Conservation (phyloP, 2,888 invertebrate genomes). For the Selenia dentaria region DNA sequence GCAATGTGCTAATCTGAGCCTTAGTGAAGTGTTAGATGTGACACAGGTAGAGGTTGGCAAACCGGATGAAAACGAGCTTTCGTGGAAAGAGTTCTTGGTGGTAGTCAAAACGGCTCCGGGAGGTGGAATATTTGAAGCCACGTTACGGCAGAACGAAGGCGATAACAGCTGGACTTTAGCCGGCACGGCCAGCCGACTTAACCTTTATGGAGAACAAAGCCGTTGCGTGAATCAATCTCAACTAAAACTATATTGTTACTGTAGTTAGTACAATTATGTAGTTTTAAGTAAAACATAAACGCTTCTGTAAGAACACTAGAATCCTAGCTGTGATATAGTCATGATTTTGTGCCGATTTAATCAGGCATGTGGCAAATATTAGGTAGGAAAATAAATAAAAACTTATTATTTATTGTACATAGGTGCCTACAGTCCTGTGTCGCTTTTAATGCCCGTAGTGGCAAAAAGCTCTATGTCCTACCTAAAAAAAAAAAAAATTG, state of each 20-base stretch:
- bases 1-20: slow-evolving; percentile 87
- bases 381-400: no score
- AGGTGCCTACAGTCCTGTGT: no score
- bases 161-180: slow-evolving; percentile 72
- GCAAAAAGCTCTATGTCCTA: no score
- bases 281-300: background rate
- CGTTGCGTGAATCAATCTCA: slow-evolving; percentile 89
- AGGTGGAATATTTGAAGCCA: slow-evolving; percentile 91
- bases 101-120: slow-evolving; percentile 88
- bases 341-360: background rate
- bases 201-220: slow-evolving; percentile 92
- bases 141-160: slow-evolving; percentile 73
- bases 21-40: slow-evolving; percentile 87
- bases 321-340: background rate
- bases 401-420: no score
- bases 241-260: slow-evolving; percentile 92
- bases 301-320: background rate
- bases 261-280: slow-evolving; percentile 46
- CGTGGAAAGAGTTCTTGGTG: slow-evolving; percentile 86
- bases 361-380: no score
- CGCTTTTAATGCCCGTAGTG: no score
- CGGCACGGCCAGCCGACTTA: slow-evolving; percentile 91
- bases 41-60: slow-evolving; percentile 82
- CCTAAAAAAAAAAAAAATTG: no score
- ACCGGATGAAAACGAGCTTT: slow-evolving; percentile 56